These are phyloP conservation scores for Drosophila flavopinicola DNA, from an alignment of 2,888 invertebrate species.

Conservation along the genomic window DNA sequence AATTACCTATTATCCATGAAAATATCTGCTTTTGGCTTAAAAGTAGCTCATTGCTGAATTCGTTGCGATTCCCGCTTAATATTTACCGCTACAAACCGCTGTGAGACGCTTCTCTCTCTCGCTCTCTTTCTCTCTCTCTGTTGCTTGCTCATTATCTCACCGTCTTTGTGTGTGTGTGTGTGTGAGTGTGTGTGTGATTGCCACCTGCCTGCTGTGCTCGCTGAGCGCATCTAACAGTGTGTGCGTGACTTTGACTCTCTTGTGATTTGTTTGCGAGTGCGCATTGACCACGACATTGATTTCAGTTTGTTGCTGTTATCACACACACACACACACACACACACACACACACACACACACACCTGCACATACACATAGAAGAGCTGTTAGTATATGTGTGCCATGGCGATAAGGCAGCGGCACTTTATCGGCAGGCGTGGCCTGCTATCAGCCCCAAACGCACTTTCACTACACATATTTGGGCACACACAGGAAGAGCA, in stretches of 20 bases:
- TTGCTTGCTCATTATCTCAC: not conserved
- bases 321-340: conserved; percentile 32
- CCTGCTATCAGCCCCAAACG: conserved; percentile 6
- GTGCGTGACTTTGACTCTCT: conserved; percentile 31
- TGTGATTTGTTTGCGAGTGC: conserved; percentile 20
- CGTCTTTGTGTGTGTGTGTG: not conserved
- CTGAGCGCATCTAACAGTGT: conserved; percentile 22
- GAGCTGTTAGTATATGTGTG: too few relatives aligned
- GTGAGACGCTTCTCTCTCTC: conserved; percentile 19
- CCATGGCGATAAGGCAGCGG: conserved; percentile 16
- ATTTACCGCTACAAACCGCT: conserved; percentile 28
- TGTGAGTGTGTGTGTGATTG: not conserved
- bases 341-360: conserved; percentile 1
- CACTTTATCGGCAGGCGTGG: not conserved
- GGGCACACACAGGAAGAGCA: not conserved
- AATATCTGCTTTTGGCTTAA: too few relatives aligned
- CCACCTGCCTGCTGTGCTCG: conserved; percentile 6
- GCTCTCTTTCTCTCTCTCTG: conserved; percentile 1
- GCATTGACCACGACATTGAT: conserved; percentile 42
- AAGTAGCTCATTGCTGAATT: conserved; percentile 24
- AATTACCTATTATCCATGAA: too few relatives aligned
- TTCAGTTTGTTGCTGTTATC: conserved; percentile 12
- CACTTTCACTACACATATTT: conserved; percentile 10
- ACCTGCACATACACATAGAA: not conserved
- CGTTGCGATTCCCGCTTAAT: conserved; percentile 4